phyloP scores from a whole-genome alignment of 2,113 vertebrate genomes.

The Benitochromis conjunctus region DNA sequence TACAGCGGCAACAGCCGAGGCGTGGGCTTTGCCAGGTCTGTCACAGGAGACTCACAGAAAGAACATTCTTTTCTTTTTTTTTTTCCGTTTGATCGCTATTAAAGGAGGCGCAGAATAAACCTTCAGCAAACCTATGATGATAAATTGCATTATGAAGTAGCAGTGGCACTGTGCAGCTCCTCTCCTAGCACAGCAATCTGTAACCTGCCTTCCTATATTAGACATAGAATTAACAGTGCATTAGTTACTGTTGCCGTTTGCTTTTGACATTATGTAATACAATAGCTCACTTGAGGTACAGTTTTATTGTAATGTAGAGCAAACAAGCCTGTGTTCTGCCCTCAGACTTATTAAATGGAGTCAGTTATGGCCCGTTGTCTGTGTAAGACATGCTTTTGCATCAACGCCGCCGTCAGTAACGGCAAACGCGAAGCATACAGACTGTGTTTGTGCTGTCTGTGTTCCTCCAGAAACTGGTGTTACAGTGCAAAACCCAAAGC shows the following conservation, averaged over 20 bases:
- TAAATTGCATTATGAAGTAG: not conserved
- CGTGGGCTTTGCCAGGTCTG: slow-evolving; percentile 97
- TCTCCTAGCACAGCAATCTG: not conserved
- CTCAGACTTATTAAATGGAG: not conserved
- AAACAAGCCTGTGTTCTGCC: not conserved
- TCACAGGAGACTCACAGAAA: not conserved
- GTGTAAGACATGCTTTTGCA: not conserved
- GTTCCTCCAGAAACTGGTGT: not conserved
- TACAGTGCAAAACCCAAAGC: not conserved
- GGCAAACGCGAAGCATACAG: not conserved
- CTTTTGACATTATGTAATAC: not conserved
- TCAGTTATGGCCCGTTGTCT: not conserved
- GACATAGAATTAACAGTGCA: not conserved
- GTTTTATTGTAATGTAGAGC: not conserved
- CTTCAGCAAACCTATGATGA: not conserved
- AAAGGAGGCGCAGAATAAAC: not conserved
- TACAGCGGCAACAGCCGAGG: slow-evolving; percentile 95
- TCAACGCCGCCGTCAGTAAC: not conserved
- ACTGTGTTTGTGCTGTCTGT: not conserved
- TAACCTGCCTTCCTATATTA: not conserved
- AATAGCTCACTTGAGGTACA: not conserved
- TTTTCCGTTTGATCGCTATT: not conserved
- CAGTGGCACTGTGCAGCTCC: not conserved
- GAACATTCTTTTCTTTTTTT: not conserved
- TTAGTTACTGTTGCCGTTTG: not conserved